Evolutionary conservation across 2,797 vertebrate genomes (phyloP).

Genomic region (Microctenopoma lineatum): DNA sequence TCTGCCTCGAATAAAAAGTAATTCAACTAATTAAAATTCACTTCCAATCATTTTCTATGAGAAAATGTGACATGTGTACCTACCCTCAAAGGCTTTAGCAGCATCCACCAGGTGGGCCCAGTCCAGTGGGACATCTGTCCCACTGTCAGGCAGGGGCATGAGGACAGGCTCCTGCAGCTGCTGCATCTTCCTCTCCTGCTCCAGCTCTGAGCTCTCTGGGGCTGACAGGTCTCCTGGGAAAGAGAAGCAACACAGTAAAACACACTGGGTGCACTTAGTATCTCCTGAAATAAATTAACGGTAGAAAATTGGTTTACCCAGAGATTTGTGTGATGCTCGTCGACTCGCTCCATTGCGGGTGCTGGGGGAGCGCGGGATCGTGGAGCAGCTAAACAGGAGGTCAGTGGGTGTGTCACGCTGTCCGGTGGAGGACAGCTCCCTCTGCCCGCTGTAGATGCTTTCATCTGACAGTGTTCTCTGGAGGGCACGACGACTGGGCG

Average conservation of each 20-base stretch:
- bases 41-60: neutral
- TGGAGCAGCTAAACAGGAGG: constrained; percentile 93
- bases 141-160: constrained; percentile 93
- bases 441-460: constrained; percentile 96
- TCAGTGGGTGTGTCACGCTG: constrained; percentile 89
- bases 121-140: constrained; percentile 91
- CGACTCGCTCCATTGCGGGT: constrained; percentile 84
- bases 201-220: constrained; percentile 89
- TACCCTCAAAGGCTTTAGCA: constrained; percentile 97
- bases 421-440: constrained; percentile 87
- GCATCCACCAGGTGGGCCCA: constrained; percentile 98
- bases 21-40: constrained; percentile 19
- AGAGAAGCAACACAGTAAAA: constrained; percentile 12
- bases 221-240: constrained; percentile 91
- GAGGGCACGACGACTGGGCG: constrained; percentile 87
- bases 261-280: constrained; percentile 2
- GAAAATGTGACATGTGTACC: neutral
- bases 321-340: constrained; percentile 92
- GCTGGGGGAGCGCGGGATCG: constrained; percentile 89
- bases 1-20: neutral
- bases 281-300: neutral
- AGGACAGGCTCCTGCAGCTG: constrained; percentile 91
- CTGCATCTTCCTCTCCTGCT: constrained; percentile 87
- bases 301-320: constrained; percentile 79
- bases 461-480: constrained; percentile 97